Evolutionary conservation across 2,797 vertebrate species (phyloP), one percentile per base, ranked within the genome.

Genomic region (Myioborus miniatus): DNA sequence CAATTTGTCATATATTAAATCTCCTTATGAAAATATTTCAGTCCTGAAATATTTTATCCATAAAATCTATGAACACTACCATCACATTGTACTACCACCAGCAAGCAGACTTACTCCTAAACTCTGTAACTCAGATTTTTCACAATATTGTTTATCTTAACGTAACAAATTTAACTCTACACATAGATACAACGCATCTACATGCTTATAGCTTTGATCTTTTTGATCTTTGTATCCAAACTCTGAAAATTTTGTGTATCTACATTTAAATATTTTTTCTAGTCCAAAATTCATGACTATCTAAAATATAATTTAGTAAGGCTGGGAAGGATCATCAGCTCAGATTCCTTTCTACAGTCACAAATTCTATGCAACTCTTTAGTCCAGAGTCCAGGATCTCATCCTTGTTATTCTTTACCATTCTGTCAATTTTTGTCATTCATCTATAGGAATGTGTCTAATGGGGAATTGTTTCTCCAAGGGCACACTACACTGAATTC

Each of bases 151-250:
- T n/a, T 64, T 52, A 32, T 34, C 5, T 30, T 41, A 37, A 37
- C 10, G 2, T 8, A 81, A 24, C 6, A 47, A 62, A 30, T 6
- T 30, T 20, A 62, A 29, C 10, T 22, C 6, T 11, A 23, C 2
- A 24, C 5, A 7, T 37, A 59, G 12, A 59, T 15, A 52, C 15
- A 43, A 44, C 2, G 4, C 29, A 37, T 12, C n/a, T 32, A 12
- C 0, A 12, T 20, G 41, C 15, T 23, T 5, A 29, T 3, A n/a
- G 12, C 8, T 1, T 21, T 20, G 5, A 7, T 15, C 11, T 23
- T 41, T 22, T 68, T 8, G 15, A 29, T 62, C 22, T 60, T 55
- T n/a, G 16, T 7, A 18, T 29, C 11, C 7, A 49, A 56, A 44
- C 21, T n/a, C 53, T 55, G 6, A 12, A 36, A 5, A 19, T 2